Base-by-base conservation (phyloP, 1,140 invertebrate genomes). In the Heliconius congener region DNA sequence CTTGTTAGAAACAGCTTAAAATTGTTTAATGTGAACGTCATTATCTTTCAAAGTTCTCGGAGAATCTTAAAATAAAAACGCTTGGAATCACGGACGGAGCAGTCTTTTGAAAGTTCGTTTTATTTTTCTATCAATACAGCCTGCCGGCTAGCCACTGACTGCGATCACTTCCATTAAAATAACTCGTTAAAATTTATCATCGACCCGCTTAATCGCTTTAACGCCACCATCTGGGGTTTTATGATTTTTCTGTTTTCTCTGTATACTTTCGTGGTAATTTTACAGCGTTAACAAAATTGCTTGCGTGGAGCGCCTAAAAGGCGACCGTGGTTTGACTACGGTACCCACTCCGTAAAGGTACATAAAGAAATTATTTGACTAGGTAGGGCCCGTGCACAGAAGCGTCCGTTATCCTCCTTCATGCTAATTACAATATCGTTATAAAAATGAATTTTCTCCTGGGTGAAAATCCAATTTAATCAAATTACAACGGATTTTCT, bases 181-280 rank as follows among this genome's bases (percentile, higher is more conserved):
- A 93, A 94, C 93, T 94, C 93, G 93, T 94, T 94, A 94, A 94
- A 94, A 94, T 94, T 94, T 94, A 94, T 94, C 93, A 93, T 94
- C 93, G 92, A 91, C 91, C 92, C 91, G 93, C 91, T 93, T 93
- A 94, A 94, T 94, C 92, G 92, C 90, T 94, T 94, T 93, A 93
- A 88, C 92, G 88, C 92, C 91, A 93, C 89, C 93, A 94, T 94
- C 93, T 94, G 93, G 91, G 90, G 86, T 93, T 94, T 94, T 93
- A 94, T 94, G 92, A 94, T 94, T 93, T 93, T 94, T 94, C 91
- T 93, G 91, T 91, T 93, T 91, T 89, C 89, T 91, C 87, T 91
- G 88, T 93, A 87, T 88, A 92, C 88, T 92, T 91, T 92, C 84
- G 91, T 89, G 93, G 91, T 92, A 86, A 93, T 93, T 93, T 92